Percentiles rank a stretch among this genome's conserved stretches.
These are phyloP conservation scores for Tichodroma muraria DNA, from an alignment of 2,113 vertebrate species.

Conservation along the genomic window DNA sequence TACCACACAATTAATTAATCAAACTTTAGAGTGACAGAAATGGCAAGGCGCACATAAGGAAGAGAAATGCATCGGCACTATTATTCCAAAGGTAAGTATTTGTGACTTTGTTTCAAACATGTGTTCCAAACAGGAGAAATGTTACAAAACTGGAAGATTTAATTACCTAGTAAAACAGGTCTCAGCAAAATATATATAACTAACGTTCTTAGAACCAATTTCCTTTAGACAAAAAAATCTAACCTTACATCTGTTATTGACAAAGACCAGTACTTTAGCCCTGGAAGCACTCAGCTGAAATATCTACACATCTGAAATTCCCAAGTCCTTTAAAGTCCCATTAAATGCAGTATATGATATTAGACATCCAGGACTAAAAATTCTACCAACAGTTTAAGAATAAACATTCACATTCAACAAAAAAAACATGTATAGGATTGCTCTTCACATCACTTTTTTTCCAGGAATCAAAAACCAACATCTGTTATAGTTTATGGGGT, in stretches of 20 bases:
- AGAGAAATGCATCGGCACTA: background rate
- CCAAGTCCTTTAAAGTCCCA: background rate
- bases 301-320: background rate
- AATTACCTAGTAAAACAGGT: background rate
- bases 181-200: background rate
- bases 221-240: background rate
- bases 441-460: background rate
- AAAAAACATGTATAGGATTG: background rate
- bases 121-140: background rate
- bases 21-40: background rate
- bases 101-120: background rate
- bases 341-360: background rate
- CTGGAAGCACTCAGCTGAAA: background rate
- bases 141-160: background rate
- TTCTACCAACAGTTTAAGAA: background rate
- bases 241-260: background rate
- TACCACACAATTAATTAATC: background rate
- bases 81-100: slow-evolving; percentile 8
- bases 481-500: background rate
- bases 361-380: background rate
- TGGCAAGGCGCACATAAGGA: background rate
- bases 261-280: background rate
- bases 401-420: background rate
- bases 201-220: background rate
- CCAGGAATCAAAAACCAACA: background rate